Evolutionary conservation across 2,888 invertebrate genomes (phyloP), one percentile per base, ranked within the genome.

Genomic region (Nemurella pictetii): DNA sequence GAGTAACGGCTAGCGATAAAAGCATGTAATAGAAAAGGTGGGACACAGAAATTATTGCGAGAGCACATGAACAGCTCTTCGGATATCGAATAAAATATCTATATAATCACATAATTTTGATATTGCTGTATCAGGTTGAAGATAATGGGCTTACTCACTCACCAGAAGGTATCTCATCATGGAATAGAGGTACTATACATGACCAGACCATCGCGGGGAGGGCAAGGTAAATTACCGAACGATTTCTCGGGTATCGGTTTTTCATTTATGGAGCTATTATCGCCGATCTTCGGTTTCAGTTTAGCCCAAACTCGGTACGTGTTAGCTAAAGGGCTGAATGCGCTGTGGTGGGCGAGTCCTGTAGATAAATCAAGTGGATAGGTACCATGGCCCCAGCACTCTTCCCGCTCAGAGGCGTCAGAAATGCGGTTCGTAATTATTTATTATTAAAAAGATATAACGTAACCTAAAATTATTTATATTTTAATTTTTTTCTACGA

Each of bases 351-450:
- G 77, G 83, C 83, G 85, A 75, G 78, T 75, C 80, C 85, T 77
- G 28, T 35, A 55, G 55, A 55, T 55, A 55, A 55, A 55, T 55
- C 55, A 55, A 35, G 84, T 84, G 82, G 85, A 85, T 83, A 85
- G 85, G 84, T 77, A 55, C 32, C 84, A 72, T 25, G 20, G 84
- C 35, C 77, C 77, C 26, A 35, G 26, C 20, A 32, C 55, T n/a
- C 26, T 36, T 72, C 25, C 82, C 25, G 29, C 55, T 82, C 80
- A 55, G 55, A 82, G 82, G 82, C 82, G 82, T 82, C 55, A 82
- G 73, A 82, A 55, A 81, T 83, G 82, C 77, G 85, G 82, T 85
- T 83, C 83, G 75, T 85, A 85, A 85, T 85, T 85, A 85, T 85
- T 85, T 83, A 83, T 85, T 85, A 85, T 85, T 85, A 85, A 72